A percentile compares a stretch with the other conserved stretches of the same genome.
Evolutionary conservation across 2,113 vertebrate species (phyloP).

Genomic region (Nymphicus hollandicus): DNA sequence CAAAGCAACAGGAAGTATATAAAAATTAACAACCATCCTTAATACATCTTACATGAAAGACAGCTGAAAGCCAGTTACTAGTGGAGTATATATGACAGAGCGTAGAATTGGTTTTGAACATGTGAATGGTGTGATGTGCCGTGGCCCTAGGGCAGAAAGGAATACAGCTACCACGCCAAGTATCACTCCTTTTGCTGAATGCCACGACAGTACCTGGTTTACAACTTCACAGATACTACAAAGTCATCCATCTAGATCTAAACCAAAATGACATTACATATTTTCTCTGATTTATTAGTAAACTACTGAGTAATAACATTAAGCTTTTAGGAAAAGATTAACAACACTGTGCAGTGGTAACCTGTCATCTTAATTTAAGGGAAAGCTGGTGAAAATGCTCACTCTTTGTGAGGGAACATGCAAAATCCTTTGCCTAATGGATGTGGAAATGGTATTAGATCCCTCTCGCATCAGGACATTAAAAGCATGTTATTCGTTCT

Average conservation of each 20-base stretch:
- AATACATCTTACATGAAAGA: not conserved
- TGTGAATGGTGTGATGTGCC: not conserved
- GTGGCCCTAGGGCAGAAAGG: constrained; percentile 14
- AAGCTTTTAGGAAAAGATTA: constrained; percentile 82
- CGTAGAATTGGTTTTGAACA: not conserved
- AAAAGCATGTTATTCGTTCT: not conserved
- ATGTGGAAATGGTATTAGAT: constrained; percentile 13
- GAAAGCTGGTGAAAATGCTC: constrained; percentile 69
- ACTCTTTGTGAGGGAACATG: constrained; percentile 66
- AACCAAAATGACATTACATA: constrained; percentile 66
- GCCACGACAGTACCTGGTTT: not conserved
- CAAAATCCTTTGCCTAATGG: constrained; percentile 66
- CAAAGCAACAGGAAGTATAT: not conserved
- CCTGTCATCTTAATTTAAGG: constrained; percentile 77
- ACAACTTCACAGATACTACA: not conserved
- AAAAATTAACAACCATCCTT: not conserved
- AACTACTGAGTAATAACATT: constrained; percentile 77
- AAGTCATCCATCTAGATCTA: constrained; percentile 65
- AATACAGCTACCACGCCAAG: not conserved
- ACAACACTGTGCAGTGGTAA: constrained; percentile 49
- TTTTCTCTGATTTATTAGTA: constrained; percentile 79
- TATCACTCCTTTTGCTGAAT: not conserved
- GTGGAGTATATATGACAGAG: not conserved
- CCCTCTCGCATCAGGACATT: constrained; percentile 23
- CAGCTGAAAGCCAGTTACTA: not conserved